phyloP scores from a whole-genome alignment of 30 jellyfish, hydroid and myxozoan genomes.

The Mastigias papua region DNA sequence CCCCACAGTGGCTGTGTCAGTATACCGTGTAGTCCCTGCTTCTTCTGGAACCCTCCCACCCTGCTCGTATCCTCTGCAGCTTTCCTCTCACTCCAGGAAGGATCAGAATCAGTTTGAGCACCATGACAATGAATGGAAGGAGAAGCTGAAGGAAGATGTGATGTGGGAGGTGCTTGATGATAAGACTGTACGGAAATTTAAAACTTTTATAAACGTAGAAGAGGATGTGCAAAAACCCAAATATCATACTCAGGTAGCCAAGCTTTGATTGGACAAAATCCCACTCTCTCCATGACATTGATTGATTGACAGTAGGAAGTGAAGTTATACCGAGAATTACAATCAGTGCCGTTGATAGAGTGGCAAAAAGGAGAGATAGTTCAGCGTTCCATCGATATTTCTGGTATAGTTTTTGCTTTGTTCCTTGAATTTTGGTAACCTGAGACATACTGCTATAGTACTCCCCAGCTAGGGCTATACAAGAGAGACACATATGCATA shows the following conservation, averaged over 20 bases:
- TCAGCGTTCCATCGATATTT: constrained; percentile 69
- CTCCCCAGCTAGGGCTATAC: constrained; percentile 77
- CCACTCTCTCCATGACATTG: constrained; percentile 95
- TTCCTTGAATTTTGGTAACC: constrained; percentile 17
- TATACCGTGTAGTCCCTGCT: background rate
- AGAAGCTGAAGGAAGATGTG: constrained; percentile 75
- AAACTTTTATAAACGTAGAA: constrained; percentile 49
- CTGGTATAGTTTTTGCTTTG: constrained; percentile 39
- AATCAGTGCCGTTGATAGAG: constrained; percentile 67
- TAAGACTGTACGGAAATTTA: background rate
- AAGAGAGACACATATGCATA: constrained; percentile 76
- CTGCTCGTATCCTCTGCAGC: constrained; percentile 57
- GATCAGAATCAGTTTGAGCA: constrained; percentile 68
- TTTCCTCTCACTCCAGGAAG: constrained; percentile 61
- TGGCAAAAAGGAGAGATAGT: constrained; percentile 75
- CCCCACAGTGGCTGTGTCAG: background rate
- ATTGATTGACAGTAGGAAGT: constrained; percentile 85
- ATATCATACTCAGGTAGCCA: constrained; percentile 68
- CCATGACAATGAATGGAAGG: constrained; percentile 70
- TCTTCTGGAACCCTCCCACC: constrained; percentile 30
- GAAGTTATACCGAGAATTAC: constrained; percentile 85
- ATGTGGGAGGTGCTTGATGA: constrained; percentile 52
- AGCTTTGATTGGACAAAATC: constrained; percentile 77
- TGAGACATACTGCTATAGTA: constrained; percentile 40
- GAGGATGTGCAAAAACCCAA: constrained; percentile 71